Evolutionary conservation across 2,113 vertebrate species (phyloP), one percentile per base, ranked within the genome.

Genomic region (Edolisoma coerulescens): DNA sequence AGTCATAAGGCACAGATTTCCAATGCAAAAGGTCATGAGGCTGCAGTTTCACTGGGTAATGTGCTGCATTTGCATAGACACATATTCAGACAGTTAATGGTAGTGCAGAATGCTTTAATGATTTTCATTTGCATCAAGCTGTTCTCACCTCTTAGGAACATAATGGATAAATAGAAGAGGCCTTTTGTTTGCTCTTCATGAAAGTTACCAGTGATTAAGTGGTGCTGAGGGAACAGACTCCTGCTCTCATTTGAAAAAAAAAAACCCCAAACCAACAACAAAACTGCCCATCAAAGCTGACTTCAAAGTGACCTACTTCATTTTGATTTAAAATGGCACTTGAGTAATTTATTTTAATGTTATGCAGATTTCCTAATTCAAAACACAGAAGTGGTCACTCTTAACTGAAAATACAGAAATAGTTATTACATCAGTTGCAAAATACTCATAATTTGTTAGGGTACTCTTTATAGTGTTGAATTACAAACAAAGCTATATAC

Each of bases 91-190:
- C 90, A 78, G 90, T 92, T 96, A 96, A 97, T 92, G 85, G 76
- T 83, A 94, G 85, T 84, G 82, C 93, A 94, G 74, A 94, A 93
- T 89, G 85, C 90, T 87, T 93, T 97, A 96, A 93, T 93, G 96
- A 93, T 96, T 96, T 96, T 94, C 92, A 96, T 97, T 97, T 96
- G 88, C 96, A 96, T 94, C 96, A 93, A 95, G 96, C 93, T 96
- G 93, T 97, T 96, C 88, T 93, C 90, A 95, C 95, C 90, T 97
- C 96, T 93, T 96, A 81, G 65, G 74, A 90, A 63, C 92, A 96
- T 88, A 95, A 95, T 96, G 93, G 88, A 80, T 97, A 95, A 96
- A 96, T 92, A 96, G 91, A 92, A 90, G 71, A 94, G 90, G 94
- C 67, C 71, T 94, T 95, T 95, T 95, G 88, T 96, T 96, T 96